Percentiles rank a stretch among this genome's conserved stretches.
These are phyloP conservation scores for Andricus grossulariae DNA, from an alignment of 1,140 invertebrate genomes.

Conservation along the genomic window DNA sequence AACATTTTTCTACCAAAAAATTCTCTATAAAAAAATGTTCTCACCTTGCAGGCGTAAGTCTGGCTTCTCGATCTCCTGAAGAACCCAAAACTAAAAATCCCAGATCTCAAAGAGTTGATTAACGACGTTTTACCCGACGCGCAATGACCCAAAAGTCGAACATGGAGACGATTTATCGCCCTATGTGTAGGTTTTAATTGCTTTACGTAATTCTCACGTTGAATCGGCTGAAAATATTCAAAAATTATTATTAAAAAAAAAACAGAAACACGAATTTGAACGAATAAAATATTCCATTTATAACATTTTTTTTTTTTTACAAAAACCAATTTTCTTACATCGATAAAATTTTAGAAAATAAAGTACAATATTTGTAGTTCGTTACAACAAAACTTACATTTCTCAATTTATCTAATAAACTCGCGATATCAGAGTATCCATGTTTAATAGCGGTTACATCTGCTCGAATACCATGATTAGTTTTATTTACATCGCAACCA, in stretches of 20 bases:
- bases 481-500: slow-evolving; percentile 82
- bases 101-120: slow-evolving; percentile 83
- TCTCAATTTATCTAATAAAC: slow-evolving; percentile 83
- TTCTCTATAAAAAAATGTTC: slow-evolving; percentile 11
- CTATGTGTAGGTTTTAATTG: slow-evolving; percentile 83
- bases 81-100: slow-evolving; percentile 80
- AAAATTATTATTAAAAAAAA: slow-evolving; percentile 27
- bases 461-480: slow-evolving; percentile 84
- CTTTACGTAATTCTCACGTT: slow-evolving; percentile 81
- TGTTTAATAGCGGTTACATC: slow-evolving; percentile 90
- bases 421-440: slow-evolving; percentile 85
- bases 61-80: slow-evolving; percentile 78
- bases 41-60: slow-evolving; percentile 68
- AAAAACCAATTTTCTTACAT: slow-evolving; percentile 10
- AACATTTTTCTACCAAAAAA: neutral
- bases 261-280: slow-evolving; percentile 28
- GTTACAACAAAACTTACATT: slow-evolving; percentile 75
- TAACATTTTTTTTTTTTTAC: neutral
- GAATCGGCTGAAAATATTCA: slow-evolving; percentile 61
- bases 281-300: slow-evolving; percentile 8
- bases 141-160: slow-evolving; percentile 87
- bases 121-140: slow-evolving; percentile 87
- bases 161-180: slow-evolving; percentile 82
- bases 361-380: slow-evolving; percentile 1
- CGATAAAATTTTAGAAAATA: neutral